Evolutionary conservation across 2,113 vertebrate species (phyloP), one percentile per base, ranked within the genome.

Genomic region (Tympanuchus pallidicinctus): DNA sequence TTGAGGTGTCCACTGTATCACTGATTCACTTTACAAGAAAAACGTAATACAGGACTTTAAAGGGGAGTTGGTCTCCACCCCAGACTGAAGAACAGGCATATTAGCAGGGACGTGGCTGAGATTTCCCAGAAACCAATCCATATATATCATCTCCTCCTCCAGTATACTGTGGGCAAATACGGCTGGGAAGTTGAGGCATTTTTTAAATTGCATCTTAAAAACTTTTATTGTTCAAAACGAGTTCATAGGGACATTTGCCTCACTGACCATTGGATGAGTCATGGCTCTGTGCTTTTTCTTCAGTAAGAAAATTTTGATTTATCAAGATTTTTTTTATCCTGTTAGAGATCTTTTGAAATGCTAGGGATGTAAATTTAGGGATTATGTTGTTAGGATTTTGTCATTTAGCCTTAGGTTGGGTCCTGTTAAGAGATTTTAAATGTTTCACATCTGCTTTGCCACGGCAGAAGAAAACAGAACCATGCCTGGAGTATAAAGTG

Each of bases 141-240:
- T 5, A 2, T 81, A 22, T 65, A 60, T 48, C 71, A n/a, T 38
- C 27, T 78, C n/a, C 65, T 69, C 27, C 30, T 83, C 47, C 20
- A 22, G 20, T 88, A 18, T 56, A 34, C 34, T 79, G 45, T 78
- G 69, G 54, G 32, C 59, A 92, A 94, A 82, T 74, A 66, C 43
- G 91, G 89, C 63, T 92, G 75, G 82, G 60, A 88, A 96, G 48
- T 54, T 66, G 81, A 93, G 40, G 61, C 82, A 86, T 86, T 72
- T 91, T 94, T 82, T 22, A 80, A 95, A 93, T 66, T 70, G 38
- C 40, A 80, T 93, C 86, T 92, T 89, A 91, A 73, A 92, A 89
- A 80, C 42, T 78, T 90, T 34, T 48, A n/a, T 50, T 90, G 72
- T 82, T 93, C 70, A 79, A 86, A 93, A 86, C 59, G 88, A 79